These are phyloP conservation scores for Clepsis dumicolana DNA, from an alignment of 2,888 invertebrate genomes.

Conservation along the genomic window DNA sequence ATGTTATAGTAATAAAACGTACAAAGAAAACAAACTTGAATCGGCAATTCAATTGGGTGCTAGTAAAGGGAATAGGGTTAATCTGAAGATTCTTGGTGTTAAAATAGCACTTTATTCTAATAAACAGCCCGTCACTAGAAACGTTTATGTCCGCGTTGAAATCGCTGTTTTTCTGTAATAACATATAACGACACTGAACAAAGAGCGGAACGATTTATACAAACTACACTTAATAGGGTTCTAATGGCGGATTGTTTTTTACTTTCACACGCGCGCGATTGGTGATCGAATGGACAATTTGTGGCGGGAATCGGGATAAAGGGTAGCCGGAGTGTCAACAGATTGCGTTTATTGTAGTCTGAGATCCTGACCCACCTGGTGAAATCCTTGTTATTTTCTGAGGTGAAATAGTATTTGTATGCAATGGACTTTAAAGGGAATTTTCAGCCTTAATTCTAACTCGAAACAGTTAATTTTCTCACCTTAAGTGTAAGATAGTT, in stretches of 20 bases:
- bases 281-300: conserved; percentile 48
- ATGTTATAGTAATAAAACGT: neutral
- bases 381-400: too few species aligned
- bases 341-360: conserved; percentile 55
- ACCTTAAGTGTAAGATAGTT: too few species aligned
- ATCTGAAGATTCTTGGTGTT: conserved; percentile 13
- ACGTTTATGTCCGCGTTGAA: conserved; percentile 27
- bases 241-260: conserved; percentile 48
- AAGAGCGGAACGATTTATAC: conserved; percentile 45
- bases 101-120: neutral
- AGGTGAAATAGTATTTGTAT: too few species aligned
- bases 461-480: too few species aligned
- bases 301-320: conserved; percentile 48
- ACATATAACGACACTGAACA: conserved; percentile 38
- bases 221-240: conserved; percentile 47
- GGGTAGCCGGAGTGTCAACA: conserved; percentile 55
- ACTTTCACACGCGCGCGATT: conserved; percentile 43
- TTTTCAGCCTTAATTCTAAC: too few species aligned
- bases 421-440: too few species aligned
- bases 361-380: too few species aligned
- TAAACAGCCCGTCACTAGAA: conserved; percentile 4
- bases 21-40: neutral
- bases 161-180: conserved; percentile 40
- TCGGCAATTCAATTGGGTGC: conserved; percentile 21
- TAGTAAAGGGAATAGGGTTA: neutral